These are phyloP conservation scores for Teinopalpus imperialis DNA, from an alignment of 2,888 invertebrate genomes.

Conservation along the genomic window DNA sequence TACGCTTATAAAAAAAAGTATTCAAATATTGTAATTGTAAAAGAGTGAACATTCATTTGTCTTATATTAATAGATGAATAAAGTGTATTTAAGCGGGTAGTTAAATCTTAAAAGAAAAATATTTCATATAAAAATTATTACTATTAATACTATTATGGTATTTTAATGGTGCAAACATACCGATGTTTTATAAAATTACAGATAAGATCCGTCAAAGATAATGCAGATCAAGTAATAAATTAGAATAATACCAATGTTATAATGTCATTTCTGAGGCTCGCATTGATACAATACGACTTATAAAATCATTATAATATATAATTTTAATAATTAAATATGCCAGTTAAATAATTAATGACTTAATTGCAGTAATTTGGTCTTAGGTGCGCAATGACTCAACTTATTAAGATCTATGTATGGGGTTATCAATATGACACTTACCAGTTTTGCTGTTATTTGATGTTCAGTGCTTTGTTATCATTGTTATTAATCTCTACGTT, in stretches of 20 bases:
- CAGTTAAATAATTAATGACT: too few species aligned
- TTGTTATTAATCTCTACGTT: constrained; percentile 19
- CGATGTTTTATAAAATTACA: background rate
- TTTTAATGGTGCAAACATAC: constrained; percentile 2
- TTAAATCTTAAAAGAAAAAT: background rate
- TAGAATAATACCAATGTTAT: background rate
- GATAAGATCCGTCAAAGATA: constrained; percentile 1
- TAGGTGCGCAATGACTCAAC: constrained; percentile 42
- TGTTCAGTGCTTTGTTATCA: constrained; percentile 30
- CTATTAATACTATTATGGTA: too few species aligned
- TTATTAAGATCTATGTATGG: constrained; percentile 53
- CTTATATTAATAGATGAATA: too few species aligned
- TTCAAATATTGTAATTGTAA: too few species aligned
- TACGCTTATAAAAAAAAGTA: too few species aligned
- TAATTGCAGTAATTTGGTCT: too few species aligned
- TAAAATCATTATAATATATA: too few species aligned
- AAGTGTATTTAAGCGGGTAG: background rate
- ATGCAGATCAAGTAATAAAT: background rate
- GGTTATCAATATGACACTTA: constrained; percentile 55
- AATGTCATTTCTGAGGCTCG: background rate
- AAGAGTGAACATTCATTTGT: too few species aligned
- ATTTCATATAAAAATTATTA: too few species aligned
- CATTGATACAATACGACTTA: too few species aligned
- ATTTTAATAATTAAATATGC: too few species aligned
- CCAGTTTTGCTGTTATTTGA: constrained; percentile 44